phyloP scores from a whole-genome alignment of 2,888 invertebrate species.

The Drosophila demipolita region DNA sequence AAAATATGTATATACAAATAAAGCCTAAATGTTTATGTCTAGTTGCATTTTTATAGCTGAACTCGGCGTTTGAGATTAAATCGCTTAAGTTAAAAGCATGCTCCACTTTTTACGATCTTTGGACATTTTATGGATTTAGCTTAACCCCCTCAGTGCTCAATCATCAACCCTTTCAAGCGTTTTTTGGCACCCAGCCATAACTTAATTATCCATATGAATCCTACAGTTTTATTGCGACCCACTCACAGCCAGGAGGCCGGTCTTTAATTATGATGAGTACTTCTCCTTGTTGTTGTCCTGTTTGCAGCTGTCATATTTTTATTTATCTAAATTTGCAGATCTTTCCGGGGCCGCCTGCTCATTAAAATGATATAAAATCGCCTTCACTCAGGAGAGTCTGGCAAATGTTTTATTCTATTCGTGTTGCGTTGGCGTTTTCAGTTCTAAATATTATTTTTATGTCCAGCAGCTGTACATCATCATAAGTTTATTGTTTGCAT shows the following conservation, averaged over 20 bases:
- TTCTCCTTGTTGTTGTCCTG: conserved; percentile 10
- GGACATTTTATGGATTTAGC: conserved; percentile 59
- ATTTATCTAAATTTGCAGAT: conserved; percentile 71
- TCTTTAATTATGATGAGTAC: conserved; percentile 76
- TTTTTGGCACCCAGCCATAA: conserved; percentile 68
- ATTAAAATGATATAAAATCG: conserved; percentile 69
- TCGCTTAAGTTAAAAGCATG: conserved; percentile 31
- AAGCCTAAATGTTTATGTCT: conserved; percentile 44
- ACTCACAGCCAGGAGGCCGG: conserved; percentile 32
- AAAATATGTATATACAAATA: conserved; percentile 41
- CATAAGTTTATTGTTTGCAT: conserved; percentile 70
- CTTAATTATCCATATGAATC: conserved; percentile 79
- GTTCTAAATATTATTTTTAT: conserved; percentile 58
- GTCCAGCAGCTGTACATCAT: conserved; percentile 65
- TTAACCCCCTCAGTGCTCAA: background rate
- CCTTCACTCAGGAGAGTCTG: conserved; percentile 20
- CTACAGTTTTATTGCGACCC: conserved; percentile 63
- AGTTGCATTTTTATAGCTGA: conserved; percentile 43
- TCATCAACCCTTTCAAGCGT: conserved; percentile 31
- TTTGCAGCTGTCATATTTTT: conserved; percentile 77
- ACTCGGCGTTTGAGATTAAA: conserved; percentile 48
- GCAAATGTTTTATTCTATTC: conserved; percentile 71
- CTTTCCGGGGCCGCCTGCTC: conserved; percentile 65
- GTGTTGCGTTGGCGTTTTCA: conserved; percentile 34
- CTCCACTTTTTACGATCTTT: conserved; percentile 62